A percentile compares a stretch with the other conserved stretches of the same genome.
phyloP scores from a whole-genome alignment of 2,888 invertebrate genomes.

The Chrysomela aeneicollis region DNA sequence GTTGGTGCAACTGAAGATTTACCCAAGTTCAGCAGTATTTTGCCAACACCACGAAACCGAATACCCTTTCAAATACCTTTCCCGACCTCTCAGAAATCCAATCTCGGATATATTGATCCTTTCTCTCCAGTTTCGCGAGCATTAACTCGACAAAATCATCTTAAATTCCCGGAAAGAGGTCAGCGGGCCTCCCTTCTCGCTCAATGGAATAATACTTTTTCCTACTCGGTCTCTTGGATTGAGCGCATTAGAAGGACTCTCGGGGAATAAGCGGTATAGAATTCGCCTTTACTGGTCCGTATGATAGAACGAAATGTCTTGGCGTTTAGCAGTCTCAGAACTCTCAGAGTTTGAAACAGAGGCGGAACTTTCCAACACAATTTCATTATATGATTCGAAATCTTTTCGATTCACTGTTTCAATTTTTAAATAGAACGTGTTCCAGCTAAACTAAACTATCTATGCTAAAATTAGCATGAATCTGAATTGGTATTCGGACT shows the following conservation, averaged over 20 bases:
- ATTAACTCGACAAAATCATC: constrained; percentile 23
- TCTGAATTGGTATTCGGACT: too few species aligned
- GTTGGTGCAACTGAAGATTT: neutral
- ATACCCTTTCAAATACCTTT: constrained; percentile 21
- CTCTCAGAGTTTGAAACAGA: neutral
- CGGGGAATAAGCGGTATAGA: constrained; percentile 47
- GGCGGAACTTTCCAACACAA: constrained; percentile 37
- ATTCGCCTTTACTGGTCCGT: constrained; percentile 52
- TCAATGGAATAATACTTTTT: constrained; percentile 32
- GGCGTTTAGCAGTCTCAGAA: constrained; percentile 53
- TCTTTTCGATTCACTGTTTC: too few species aligned
- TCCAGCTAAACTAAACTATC: too few species aligned
- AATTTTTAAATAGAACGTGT: too few species aligned
- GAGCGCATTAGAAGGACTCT: constrained; percentile 50
- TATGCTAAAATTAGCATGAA: too few species aligned
- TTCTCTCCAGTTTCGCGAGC: constrained; percentile 3
- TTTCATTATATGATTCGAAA: too few species aligned
- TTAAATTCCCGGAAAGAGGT: constrained; percentile 31
- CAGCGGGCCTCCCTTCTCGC: constrained; percentile 8
- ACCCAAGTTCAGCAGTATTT: neutral
- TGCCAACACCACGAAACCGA: neutral
- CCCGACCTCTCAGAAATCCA: constrained; percentile 28
- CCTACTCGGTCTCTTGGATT: constrained; percentile 40
- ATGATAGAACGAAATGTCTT: constrained; percentile 55
- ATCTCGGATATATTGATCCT: constrained; percentile 32